phyloP scores from a whole-genome alignment of 2,113 vertebrate genomes.

The Haemorhous mexicanus region DNA sequence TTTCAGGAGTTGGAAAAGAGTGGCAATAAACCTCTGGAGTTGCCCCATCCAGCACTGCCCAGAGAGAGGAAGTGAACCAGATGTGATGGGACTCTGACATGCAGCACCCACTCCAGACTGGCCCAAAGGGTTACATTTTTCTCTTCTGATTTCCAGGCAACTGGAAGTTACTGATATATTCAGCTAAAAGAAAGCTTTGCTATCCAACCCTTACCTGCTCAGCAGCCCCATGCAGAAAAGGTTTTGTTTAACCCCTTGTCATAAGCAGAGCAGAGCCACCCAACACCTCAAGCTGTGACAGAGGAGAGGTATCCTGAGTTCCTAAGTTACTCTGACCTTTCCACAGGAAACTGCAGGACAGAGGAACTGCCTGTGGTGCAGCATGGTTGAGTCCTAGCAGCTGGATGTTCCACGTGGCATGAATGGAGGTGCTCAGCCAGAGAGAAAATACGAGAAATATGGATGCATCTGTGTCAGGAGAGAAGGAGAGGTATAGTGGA shows the following conservation, averaged over 20 bases:
- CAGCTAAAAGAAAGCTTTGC: background rate
- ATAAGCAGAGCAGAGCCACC: background rate
- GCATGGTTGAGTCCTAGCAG: background rate
- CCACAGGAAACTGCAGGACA: background rate
- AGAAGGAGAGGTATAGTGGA: background rate
- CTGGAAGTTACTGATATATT: background rate
- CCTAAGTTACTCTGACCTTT: background rate
- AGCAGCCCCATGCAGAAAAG: background rate
- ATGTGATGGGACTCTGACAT: background rate
- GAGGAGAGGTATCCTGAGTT: background rate
- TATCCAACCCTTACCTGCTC: background rate
- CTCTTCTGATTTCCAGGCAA: background rate
- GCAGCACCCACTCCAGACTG: background rate
- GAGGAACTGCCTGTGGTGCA: accelerated
- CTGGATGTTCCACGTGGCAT: background rate
- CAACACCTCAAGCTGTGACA: background rate
- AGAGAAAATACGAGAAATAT: background rate
- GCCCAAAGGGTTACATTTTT: background rate
- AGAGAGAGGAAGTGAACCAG: background rate
- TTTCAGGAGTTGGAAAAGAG: background rate
- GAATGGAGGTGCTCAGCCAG: background rate
- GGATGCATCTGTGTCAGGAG: background rate
- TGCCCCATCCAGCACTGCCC: background rate
- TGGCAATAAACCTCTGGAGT: background rate
- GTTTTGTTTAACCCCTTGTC: background rate